Evolutionary conservation across 2,888 invertebrate genomes (phyloP).

Genomic region (Phyto melanocephala): DNA sequence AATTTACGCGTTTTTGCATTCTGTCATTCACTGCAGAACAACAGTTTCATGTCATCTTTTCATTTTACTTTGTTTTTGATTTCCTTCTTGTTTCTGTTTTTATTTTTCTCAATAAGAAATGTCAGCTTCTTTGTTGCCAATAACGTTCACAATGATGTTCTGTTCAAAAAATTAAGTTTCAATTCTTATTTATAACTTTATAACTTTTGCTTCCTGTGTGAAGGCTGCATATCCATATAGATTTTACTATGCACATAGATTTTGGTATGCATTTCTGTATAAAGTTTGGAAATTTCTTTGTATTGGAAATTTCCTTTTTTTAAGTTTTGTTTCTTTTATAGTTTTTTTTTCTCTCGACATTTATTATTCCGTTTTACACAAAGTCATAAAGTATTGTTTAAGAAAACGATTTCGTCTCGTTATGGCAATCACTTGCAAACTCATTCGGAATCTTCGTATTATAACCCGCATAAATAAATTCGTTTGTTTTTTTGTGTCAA

Average conservation of each 20-base stretch:
- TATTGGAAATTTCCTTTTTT: background rate
- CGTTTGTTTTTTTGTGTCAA: background rate
- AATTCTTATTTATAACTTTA: slow-evolving; percentile 12
- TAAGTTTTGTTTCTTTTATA: background rate
- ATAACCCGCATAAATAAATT: background rate
- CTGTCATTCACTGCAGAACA: slow-evolving; percentile 21
- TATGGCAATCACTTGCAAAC: slow-evolving; percentile 36
- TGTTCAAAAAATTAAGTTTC: slow-evolving; percentile 8
- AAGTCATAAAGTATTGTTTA: slow-evolving; percentile 31
- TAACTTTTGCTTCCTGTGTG: background rate
- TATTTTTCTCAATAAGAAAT: background rate
- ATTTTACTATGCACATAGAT: background rate
- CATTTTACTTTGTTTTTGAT: background rate
- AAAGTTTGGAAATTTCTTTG: background rate
- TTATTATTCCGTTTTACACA: slow-evolving; percentile 29
- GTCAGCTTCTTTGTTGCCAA: slow-evolving; percentile 38
- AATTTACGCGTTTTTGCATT: slow-evolving; percentile 37
- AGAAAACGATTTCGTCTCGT: slow-evolving; percentile 1
- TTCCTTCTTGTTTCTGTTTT: background rate
- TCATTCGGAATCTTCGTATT: background rate
- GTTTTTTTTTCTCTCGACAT: background rate
- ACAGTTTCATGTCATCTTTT: background rate
- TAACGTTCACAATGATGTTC: background rate
- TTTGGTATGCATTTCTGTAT: background rate
- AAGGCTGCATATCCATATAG: background rate